Percentiles rank a stretch among this genome's conserved stretches.
These are phyloP conservation scores for Junonia oenone DNA, from an alignment of 2,888 invertebrate species.

Conservation along the genomic window DNA sequence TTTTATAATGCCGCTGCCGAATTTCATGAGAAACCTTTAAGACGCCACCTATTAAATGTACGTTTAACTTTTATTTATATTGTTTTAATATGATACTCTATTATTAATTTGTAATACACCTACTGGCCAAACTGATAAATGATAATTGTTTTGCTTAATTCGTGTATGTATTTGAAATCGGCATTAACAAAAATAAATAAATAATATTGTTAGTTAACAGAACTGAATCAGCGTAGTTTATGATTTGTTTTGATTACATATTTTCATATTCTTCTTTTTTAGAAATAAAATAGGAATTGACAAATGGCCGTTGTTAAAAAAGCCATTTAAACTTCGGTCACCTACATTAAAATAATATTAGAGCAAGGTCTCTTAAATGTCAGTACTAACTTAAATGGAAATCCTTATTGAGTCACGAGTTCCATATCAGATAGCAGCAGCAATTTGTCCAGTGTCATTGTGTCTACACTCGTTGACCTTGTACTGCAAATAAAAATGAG, in stretches of 20 bases:
- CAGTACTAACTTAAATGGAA: conserved; percentile 53
- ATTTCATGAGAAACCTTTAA: conserved; percentile 67
- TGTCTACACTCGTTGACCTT: conserved; percentile 50
- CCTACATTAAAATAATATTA: conserved; percentile 35
- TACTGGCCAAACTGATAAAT: no score
- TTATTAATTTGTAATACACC: neutral
- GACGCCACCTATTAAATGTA: conserved; percentile 38
- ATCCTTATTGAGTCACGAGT: conserved; percentile 65
- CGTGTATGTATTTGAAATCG: no score
- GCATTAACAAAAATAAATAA: no score
- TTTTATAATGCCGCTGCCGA: conserved; percentile 67
- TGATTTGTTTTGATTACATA: no score
- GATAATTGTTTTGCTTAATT: no score
- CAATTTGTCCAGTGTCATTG: conserved; percentile 62
- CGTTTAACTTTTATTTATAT: neutral
- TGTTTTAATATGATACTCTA: neutral
- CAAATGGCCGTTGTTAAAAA: neutral
- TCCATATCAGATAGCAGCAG: conserved; percentile 62
- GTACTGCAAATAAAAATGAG: conserved; percentile 33
- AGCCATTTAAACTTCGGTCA: neutral
- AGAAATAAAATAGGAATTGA: neutral
- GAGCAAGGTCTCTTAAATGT: conserved; percentile 61
- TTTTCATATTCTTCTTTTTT: no score
- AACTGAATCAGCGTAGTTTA: no score
- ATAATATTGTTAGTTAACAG: no score